A percentile compares a stretch with the other conserved stretches of the same genome.
phyloP scores from a whole-genome alignment of 2,888 invertebrate species.

The Himalopsyche anomala region DNA sequence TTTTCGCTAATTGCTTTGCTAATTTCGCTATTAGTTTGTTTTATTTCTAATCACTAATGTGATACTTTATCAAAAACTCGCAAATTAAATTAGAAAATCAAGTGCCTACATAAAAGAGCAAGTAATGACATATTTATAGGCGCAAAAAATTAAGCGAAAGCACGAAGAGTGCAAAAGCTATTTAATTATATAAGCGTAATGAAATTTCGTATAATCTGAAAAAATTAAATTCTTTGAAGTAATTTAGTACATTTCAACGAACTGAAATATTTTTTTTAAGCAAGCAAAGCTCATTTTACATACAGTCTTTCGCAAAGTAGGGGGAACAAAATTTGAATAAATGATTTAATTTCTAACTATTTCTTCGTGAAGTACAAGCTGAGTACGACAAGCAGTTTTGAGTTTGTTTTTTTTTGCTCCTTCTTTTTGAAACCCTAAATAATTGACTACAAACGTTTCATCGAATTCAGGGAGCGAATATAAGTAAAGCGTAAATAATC shows the following conservation, averaged over 20 bases:
- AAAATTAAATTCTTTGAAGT: slow-evolving; percentile 22
- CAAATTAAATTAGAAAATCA: too few relatives aligned
- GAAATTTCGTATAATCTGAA: neutral
- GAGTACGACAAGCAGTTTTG: neutral
- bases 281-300: neutral
- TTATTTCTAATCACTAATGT: too few relatives aligned
- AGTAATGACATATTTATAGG: too few relatives aligned
- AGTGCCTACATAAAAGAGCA: too few relatives aligned
- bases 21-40: too few relatives aligned
- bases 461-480: too few relatives aligned
- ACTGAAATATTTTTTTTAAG: slow-evolving; percentile 9
- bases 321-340: slow-evolving; percentile 3
- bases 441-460: too few relatives aligned
- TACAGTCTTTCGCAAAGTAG: neutral
- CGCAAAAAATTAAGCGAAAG: neutral
- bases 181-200: slow-evolving; percentile 18
- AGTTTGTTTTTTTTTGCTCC: neutral
- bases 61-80: too few relatives aligned
- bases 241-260: slow-evolving; percentile 4
- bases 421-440: too few relatives aligned
- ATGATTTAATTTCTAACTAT: slow-evolving; percentile 27
- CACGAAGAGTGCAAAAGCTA: neutral
- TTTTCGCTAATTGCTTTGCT: too few relatives aligned
- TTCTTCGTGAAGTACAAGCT: neutral
- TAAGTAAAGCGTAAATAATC: too few relatives aligned